Conservation (phyloP, 2,113 vertebrate species). For the Tetrao urogallus region DNA sequence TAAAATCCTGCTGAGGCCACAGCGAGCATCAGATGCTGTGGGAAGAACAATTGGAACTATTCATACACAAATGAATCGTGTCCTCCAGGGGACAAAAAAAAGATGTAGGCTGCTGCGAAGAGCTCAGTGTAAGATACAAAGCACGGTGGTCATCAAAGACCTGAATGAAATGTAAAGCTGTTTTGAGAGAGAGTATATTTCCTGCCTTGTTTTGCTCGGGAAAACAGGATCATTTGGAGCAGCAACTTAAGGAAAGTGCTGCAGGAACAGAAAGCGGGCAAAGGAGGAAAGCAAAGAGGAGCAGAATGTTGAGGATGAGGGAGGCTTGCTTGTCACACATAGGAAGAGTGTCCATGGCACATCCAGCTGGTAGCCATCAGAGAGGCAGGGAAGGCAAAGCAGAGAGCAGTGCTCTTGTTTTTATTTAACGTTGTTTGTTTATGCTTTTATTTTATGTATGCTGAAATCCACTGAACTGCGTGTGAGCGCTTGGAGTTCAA, state of each 20-base stretch:
- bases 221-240: neutral
- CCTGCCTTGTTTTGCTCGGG: neutral
- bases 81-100: neutral
- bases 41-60: neutral
- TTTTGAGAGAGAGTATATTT: neutral
- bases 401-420: neutral
- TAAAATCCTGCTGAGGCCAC: neutral
- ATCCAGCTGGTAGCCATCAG: neutral
- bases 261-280: neutral
- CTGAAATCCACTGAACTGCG: neutral
- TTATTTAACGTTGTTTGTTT: neutral
- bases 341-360: neutral
- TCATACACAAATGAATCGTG: neutral
- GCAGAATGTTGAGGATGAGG: neutral
- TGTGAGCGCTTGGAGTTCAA: neutral
- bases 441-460: neutral
- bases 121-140: neutral
- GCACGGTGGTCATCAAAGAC: conserved; percentile 3
- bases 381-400: neutral
- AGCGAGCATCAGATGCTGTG: neutral
- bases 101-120: neutral
- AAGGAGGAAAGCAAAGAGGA: neutral
- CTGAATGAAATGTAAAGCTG: neutral
- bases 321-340: neutral
- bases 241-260: neutral